A percentile compares a stretch with the other conserved stretches of the same genome.
Conservation (phyloP, 2,113 vertebrate species). For the Protomyctophum bolini region DNA sequence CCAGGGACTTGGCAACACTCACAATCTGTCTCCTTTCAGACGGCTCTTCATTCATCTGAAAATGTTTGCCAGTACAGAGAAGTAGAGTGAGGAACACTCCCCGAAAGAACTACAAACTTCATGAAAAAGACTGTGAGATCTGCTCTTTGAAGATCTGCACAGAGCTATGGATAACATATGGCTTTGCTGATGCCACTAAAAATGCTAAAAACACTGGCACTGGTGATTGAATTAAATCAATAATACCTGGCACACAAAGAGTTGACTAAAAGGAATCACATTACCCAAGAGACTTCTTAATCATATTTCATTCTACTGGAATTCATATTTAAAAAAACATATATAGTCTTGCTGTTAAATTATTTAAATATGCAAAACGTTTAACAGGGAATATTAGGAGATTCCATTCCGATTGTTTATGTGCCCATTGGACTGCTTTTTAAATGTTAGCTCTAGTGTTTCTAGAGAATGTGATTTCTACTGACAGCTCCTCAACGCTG, state of each 20-base stretch:
- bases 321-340: neutral
- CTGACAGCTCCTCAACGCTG: neutral
- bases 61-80: slow-evolving; percentile 46
- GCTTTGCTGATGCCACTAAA: neutral
- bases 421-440: too few species aligned
- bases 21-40: slow-evolving; percentile 64
- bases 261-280: slow-evolving; percentile 28
- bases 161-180: slow-evolving; percentile 16
- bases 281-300: slow-evolving; percentile 44
- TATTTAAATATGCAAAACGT: slow-evolving; percentile 63
- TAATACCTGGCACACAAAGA: too few species aligned
- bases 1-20: slow-evolving; percentile 55
- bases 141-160: slow-evolving; percentile 50
- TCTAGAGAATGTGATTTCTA: neutral
- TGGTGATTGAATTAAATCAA: too few species aligned
- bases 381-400: slow-evolving; percentile 21
- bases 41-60: slow-evolving; percentile 63
- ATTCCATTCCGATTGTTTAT: slow-evolving; percentile 10
- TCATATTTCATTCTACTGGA: slow-evolving; percentile 39
- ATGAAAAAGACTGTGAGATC: slow-evolving; percentile 35
- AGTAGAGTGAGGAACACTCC: neutral
- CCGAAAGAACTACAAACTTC: slow-evolving; percentile 14
- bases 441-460: too few species aligned
- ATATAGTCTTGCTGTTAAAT: slow-evolving; percentile 48
- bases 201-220: too few species aligned